Percentiles rank a stretch among this genome's conserved stretches.
These are phyloP conservation scores for Zoanthus sansibaricus DNA, from an alignment of 92 coral and sea anemone species.

Conservation along the genomic window DNA sequence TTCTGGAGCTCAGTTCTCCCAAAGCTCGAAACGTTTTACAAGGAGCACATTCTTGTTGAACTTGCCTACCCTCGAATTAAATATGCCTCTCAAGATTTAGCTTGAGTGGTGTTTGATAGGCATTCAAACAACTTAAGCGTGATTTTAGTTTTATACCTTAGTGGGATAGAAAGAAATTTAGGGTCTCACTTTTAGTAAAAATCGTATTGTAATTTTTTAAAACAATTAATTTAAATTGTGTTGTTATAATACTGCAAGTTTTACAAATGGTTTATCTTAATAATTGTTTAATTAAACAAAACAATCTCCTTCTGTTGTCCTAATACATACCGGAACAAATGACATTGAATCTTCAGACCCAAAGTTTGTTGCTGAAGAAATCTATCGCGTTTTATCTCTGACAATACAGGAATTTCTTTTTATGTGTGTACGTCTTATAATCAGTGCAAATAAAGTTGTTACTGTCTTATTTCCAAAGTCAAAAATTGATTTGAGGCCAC, in stretches of 20 bases:
- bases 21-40: conserved; percentile 53
- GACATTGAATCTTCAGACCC: no score
- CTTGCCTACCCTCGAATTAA: conserved; percentile 61
- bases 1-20: conserved; percentile 45
- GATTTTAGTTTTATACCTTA: neutral
- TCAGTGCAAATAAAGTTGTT: no score
- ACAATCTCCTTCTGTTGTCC: no score
- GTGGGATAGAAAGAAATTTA: neutral
- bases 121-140: neutral
- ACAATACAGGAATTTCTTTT: no score
- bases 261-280: neutral
- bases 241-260: neutral
- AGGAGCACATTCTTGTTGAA: conserved; percentile 46
- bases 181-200: neutral
- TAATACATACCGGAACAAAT: no score
- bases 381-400: no score
- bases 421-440: no score
- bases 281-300: no score
- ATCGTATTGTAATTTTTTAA: neutral
- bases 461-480: no score
- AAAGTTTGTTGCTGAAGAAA: no score
- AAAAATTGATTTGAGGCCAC: neutral
- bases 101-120: conserved; percentile 1
- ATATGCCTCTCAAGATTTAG: conserved; percentile 42
- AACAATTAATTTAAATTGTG: neutral